phyloP scores from a whole-genome alignment of 92 coral and sea anemone species.

The Umimayanthus kanabou region DNA sequence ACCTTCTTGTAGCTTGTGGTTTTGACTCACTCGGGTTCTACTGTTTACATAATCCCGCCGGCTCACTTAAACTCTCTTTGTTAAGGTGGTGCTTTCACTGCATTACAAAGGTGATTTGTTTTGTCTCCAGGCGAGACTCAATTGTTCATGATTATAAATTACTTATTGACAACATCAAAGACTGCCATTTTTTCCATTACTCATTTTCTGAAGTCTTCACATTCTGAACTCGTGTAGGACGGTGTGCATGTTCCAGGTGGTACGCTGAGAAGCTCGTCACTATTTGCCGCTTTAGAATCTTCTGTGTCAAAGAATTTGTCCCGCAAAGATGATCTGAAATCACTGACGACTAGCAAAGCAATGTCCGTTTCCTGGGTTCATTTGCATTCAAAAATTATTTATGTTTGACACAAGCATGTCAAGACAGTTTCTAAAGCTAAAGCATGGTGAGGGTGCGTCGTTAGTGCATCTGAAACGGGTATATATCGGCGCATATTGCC shows the following conservation, averaged over 20 bases:
- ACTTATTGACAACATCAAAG: not conserved
- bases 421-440: not conserved
- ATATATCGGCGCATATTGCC: conserved; percentile 21
- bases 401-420: not conserved
- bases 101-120: conserved; percentile 24
- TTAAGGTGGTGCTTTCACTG: not conserved
- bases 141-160: not conserved
- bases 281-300: not conserved
- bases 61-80: conserved; percentile 35
- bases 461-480: conserved; percentile 22
- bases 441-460: not conserved
- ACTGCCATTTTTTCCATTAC: conserved; percentile 11
- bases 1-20: not conserved
- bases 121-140: conserved; percentile 30
- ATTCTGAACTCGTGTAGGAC: no score
- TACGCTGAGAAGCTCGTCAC: not conserved
- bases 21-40: not conserved
- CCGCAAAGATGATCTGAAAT: not conserved
- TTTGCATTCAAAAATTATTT: not conserved
- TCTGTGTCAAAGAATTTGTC: not conserved
- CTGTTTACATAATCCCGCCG: conserved; percentile 36
- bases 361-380: not conserved
- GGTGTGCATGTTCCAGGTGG: not conserved
- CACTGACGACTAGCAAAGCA: not conserved
- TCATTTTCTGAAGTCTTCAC: no score